A percentile compares a stretch with the other conserved stretches of the same genome.
These are phyloP conservation scores for Hanleya hanleyi DNA, from an alignment of 2,888 invertebrate species.

Conservation along the genomic window DNA sequence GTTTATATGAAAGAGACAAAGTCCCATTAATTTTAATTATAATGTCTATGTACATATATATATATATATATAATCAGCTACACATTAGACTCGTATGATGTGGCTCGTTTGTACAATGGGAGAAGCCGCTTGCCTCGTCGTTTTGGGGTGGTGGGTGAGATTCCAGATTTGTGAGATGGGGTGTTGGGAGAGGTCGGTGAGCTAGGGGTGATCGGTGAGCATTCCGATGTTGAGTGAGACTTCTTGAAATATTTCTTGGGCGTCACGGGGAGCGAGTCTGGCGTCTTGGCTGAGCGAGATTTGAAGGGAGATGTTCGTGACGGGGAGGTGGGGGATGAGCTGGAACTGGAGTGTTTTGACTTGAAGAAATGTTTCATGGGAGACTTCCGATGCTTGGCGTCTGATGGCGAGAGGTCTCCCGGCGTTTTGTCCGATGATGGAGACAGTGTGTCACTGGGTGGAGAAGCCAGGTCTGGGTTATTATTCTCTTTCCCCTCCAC, in stretches of 20 bases:
- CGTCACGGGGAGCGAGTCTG: constrained; percentile 33
- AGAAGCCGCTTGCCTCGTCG: background rate
- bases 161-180: constrained; percentile 36
- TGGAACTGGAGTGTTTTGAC: constrained; percentile 19
- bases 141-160: constrained; percentile 12
- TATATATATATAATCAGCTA: too few relatives aligned
- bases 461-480: background rate
- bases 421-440: background rate
- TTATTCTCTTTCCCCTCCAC: constrained; percentile 27
- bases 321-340: constrained; percentile 16
- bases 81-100: constrained; percentile 30
- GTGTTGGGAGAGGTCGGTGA: constrained; percentile 42
- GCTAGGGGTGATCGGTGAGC: constrained; percentile 14
- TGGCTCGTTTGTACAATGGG: constrained; percentile 16
- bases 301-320: constrained; percentile 14
- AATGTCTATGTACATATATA: too few relatives aligned
- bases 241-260: constrained; percentile 38
- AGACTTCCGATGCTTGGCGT: constrained; percentile 12
- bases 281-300: constrained; percentile 23
- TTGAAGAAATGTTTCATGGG: constrained; percentile 34
- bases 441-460: background rate
- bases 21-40: too few relatives aligned
- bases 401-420: background rate
- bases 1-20: too few relatives aligned
- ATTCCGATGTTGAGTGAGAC: constrained; percentile 17